A percentile compares a stretch with the other conserved stretches of the same genome.
Conservation (phyloP, 2,113 vertebrate genomes). For the Columba janthina region DNA sequence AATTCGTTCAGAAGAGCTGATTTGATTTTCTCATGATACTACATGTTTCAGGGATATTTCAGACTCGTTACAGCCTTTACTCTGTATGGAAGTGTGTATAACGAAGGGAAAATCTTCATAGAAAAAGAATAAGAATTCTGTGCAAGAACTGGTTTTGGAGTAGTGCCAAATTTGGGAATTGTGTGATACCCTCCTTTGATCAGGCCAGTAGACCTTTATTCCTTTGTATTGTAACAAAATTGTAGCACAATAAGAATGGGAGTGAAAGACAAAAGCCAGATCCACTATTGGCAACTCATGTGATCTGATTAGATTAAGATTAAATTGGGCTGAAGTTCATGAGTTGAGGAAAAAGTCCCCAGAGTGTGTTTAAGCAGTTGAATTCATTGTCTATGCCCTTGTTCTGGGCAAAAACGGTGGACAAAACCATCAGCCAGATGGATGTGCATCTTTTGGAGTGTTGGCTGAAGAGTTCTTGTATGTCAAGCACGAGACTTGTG, state of each 20-base stretch:
- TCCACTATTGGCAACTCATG: not conserved
- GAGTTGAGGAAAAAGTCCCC: not conserved
- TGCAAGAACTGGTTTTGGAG: not conserved
- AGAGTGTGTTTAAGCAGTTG: not conserved
- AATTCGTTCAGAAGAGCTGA: not conserved
- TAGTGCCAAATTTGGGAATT: not conserved
- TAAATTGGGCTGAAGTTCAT: not conserved
- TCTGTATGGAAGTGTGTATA: not conserved
- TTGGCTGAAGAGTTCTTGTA: not conserved
- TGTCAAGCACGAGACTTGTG: not conserved
- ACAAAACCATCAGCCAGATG: not conserved
- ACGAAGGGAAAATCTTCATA: not conserved
- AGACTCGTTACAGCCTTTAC: not conserved
- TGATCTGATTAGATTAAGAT: not conserved
- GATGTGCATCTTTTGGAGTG: not conserved
- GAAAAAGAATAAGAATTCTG: not conserved
- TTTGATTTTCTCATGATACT: not conserved
- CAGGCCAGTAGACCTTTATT: not conserved
- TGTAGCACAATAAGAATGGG: not conserved
- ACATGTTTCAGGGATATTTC: not conserved
- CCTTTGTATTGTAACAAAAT: not conserved
- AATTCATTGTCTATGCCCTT: not conserved
- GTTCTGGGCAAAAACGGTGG: not conserved
- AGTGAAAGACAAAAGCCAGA: not conserved
- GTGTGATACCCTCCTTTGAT: not conserved